A percentile compares a stretch with the other conserved stretches of the same genome.
Conservation (phyloP, 1,140 invertebrate genomes). For the Cydia amplana region DNA sequence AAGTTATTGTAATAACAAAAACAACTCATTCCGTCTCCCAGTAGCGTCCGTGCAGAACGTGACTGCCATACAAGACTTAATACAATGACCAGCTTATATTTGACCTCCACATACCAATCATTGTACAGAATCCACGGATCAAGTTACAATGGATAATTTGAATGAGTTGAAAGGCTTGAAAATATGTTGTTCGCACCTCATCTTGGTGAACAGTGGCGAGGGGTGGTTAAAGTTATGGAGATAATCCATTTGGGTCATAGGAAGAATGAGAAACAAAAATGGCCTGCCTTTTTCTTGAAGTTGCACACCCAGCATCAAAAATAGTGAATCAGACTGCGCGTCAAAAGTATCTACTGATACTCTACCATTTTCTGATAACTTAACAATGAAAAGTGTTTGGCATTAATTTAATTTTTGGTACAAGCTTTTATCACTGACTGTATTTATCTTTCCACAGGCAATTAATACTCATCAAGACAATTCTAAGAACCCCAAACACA, state of each 20-base stretch:
- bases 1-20: constrained; percentile 10
- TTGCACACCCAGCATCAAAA: background rate
- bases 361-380: too few species aligned
- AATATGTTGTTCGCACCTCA: background rate
- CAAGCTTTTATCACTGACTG: too few species aligned
- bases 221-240: background rate
- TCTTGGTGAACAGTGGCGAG: constrained; percentile 2
- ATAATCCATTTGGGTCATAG: constrained; percentile 11
- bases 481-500: too few species aligned
- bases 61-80: background rate
- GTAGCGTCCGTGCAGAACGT: background rate
- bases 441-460: too few species aligned
- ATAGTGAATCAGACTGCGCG: background rate
- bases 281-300: background rate
- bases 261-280: background rate
- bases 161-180: background rate
- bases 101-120: background rate
- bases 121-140: background rate
- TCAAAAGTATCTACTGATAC: too few species aligned
- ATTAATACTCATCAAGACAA: too few species aligned
- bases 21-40: constrained; percentile 11
- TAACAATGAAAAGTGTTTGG: too few species aligned
- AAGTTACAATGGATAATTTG: background rate
- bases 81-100: background rate
- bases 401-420: too few species aligned